Evolutionary conservation across 2,113 vertebrate genomes (phyloP).

Genomic region (Crotalus tigris): DNA sequence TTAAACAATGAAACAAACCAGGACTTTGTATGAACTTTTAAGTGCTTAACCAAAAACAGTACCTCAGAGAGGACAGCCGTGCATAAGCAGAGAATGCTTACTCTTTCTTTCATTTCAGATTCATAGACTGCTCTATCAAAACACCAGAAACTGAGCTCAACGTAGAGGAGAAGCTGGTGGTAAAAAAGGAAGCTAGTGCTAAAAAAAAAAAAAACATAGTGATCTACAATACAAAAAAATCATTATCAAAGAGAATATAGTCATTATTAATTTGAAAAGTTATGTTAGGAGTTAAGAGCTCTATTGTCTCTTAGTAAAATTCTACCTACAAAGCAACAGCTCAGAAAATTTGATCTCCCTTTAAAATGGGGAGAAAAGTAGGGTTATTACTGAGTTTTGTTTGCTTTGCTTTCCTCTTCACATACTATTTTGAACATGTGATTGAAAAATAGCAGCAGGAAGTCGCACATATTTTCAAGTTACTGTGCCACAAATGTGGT

Average conservation of each 20-base stretch:
- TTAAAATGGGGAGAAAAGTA: background rate
- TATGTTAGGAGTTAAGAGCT: background rate
- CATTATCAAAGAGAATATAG: background rate
- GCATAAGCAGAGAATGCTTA: background rate
- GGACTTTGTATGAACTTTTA: background rate
- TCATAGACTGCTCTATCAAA: background rate
- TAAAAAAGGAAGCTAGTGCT: background rate
- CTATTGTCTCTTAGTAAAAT: background rate
- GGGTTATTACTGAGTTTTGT: background rate
- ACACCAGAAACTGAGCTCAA: background rate
- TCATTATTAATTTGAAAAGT: background rate
- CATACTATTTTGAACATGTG: background rate
- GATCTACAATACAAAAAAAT: background rate
- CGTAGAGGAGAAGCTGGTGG: background rate
- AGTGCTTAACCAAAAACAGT: background rate
- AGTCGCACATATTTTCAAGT: background rate
- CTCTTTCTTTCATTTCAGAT: background rate
- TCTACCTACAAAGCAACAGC: background rate
- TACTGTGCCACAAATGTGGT: slow-evolving; percentile 10
- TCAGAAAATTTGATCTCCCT: background rate
- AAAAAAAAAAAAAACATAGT: background rate
- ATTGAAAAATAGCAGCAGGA: background rate
- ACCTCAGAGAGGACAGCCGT: background rate
- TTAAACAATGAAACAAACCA: background rate
- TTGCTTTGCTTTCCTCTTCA: background rate